Percentiles rank a stretch among this genome's conserved stretches.
phyloP scores from a whole-genome alignment of 2,888 invertebrate species.

The Hydroisotoma schaefferi region DNA sequence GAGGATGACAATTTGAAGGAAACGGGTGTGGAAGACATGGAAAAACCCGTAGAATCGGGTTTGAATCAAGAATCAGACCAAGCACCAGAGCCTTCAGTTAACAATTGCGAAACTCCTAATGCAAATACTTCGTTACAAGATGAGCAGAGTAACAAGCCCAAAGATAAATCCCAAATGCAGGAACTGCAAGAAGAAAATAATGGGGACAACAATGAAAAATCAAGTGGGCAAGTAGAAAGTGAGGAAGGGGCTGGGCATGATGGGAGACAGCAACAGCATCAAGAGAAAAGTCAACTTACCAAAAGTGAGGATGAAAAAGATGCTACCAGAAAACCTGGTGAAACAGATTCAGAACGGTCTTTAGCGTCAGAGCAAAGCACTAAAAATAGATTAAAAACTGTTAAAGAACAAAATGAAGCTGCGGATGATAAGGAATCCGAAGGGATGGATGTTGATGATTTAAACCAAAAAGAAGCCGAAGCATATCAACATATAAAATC shows the following conservation, averaged over 20 bases:
- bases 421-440: constrained; percentile 48
- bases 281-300: constrained; percentile 24
- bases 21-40: constrained; percentile 48
- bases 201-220: constrained; percentile 47
- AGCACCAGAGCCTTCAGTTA: constrained; percentile 49
- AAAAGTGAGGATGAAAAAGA: constrained; percentile 27
- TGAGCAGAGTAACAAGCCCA: constrained; percentile 17
- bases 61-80: constrained; percentile 50
- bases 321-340: constrained; percentile 40
- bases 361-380: constrained; percentile 26
- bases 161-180: constrained; percentile 25
- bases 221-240: constrained; percentile 51
- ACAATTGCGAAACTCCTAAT: constrained; percentile 28
- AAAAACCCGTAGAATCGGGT: too few species aligned
- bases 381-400: constrained; percentile 56
- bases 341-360: constrained; percentile 45
- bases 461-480: constrained; percentile 54
- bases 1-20: constrained; percentile 52
- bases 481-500: constrained; percentile 82
- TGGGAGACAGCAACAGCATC: constrained; percentile 48
- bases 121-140: constrained; percentile 19
- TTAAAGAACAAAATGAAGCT: constrained; percentile 55
- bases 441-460: constrained; percentile 50
- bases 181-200: constrained; percentile 37
- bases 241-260: constrained; percentile 51